Conservation (phyloP, 2,888 invertebrate genomes). For the Ashinkailepas kermadecensis region DNA sequence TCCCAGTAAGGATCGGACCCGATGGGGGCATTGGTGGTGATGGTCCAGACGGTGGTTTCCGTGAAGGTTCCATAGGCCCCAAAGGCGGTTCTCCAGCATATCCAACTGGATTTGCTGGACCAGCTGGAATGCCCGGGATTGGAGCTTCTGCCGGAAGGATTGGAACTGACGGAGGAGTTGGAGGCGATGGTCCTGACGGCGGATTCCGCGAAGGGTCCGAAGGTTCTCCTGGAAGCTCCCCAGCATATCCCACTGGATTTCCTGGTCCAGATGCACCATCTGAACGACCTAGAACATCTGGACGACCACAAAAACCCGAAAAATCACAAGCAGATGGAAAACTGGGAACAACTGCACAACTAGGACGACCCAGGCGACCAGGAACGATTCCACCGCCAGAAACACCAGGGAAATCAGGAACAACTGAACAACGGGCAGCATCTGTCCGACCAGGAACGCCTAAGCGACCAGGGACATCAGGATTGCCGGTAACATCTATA, state of each 20-base stretch:
- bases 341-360: no score
- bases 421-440: neutral
- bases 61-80: slow-evolving; percentile 22
- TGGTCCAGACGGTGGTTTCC: slow-evolving; percentile 24
- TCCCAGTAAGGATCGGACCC: neutral
- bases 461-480: no score
- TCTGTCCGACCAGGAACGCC: neutral
- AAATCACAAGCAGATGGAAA: no score
- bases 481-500: no score
- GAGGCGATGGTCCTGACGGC: neutral
- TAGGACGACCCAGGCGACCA: no score
- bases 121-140: neutral
- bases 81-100: neutral
- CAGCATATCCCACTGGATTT: neutral
- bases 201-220: neutral
- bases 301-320: no score
- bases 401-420: neutral
- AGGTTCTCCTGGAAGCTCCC: neutral
- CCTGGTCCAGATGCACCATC: neutral
- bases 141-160: neutral
- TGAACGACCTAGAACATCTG: no score
- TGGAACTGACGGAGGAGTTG: neutral
- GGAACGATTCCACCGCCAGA: no score
- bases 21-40: slow-evolving; percentile 10
- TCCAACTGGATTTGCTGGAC: slow-evolving; percentile 10